These are phyloP conservation scores for Clarias macrocephalus DNA, from an alignment of 2,113 vertebrate genomes.

Conservation along the genomic window DNA sequence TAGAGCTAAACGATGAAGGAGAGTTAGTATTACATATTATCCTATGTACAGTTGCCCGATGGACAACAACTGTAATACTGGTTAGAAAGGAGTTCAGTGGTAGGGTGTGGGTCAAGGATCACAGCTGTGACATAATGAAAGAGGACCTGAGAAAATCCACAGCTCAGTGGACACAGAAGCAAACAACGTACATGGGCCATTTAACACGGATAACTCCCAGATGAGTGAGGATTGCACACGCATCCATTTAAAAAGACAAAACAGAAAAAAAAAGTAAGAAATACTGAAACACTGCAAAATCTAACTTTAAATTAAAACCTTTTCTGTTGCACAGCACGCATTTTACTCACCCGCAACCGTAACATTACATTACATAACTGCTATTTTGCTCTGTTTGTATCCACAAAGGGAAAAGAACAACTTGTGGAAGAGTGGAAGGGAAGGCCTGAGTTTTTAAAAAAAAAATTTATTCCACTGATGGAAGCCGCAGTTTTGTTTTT, in stretches of 20 bases:
- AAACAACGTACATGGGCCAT: slow-evolving; percentile 47
- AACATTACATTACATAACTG: slow-evolving; percentile 36
- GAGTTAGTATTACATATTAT: background rate
- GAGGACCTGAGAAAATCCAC: slow-evolving; percentile 48
- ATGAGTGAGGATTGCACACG: slow-evolving; percentile 11
- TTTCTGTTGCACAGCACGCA: background rate
- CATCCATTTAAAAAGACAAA: slow-evolving; percentile 8
- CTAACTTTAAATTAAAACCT: background rate
- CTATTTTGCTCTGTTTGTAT: slow-evolving; percentile 28
- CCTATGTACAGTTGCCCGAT: background rate
- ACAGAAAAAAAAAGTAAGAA: background rate
- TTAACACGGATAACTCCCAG: slow-evolving; percentile 48
- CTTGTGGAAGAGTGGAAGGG: slow-evolving; percentile 15
- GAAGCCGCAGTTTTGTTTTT: slow-evolving; percentile 48
- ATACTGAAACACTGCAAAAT: background rate
- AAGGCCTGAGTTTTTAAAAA: slow-evolving; percentile 21
- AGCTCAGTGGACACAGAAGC: slow-evolving; percentile 45
- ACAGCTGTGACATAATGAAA: slow-evolving; percentile 22
- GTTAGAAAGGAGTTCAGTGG: background rate
- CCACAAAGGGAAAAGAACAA: slow-evolving; percentile 28
- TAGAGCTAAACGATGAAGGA: background rate
- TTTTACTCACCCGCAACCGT: slow-evolving; percentile 9
- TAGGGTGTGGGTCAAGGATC: background rate
- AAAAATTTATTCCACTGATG: slow-evolving; percentile 25
- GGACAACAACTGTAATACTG: slow-evolving; percentile 8